Evolutionary conservation across 2,113 vertebrate genomes (phyloP).

Genomic region (Macaca fascicularis): DNA sequence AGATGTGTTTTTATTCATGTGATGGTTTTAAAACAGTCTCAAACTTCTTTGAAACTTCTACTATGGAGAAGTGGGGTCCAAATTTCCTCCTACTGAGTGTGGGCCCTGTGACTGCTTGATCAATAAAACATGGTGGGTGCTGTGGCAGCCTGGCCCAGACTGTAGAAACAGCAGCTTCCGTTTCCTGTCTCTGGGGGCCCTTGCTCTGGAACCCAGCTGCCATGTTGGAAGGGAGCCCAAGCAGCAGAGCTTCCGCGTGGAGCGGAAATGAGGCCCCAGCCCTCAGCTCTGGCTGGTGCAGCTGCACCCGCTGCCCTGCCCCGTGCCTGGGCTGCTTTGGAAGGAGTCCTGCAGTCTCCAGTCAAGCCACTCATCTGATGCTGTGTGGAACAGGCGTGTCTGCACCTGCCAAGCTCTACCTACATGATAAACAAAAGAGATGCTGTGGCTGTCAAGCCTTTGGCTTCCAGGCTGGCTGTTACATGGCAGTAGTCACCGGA

Average conservation of each 20-base stretch:
- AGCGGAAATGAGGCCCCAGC: fast-evolving
- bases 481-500: fast-evolving
- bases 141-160: fast-evolving
- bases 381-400: not conserved
- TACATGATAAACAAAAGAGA: not conserved
- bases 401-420: not conserved
- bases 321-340: fast-evolving
- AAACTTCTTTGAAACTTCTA: not conserved
- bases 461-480: not conserved
- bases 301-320: fast-evolving
- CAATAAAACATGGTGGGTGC: too few species aligned
- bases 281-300: not conserved
- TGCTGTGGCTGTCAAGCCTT: fast-evolving
- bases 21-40: not conserved
- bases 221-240: not conserved
- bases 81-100: not conserved
- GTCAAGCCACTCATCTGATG: not conserved
- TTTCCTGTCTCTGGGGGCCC: not conserved
- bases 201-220: not conserved
- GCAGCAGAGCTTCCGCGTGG: fast-evolving
- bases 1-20: not conserved
- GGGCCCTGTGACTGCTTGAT: not conserved
- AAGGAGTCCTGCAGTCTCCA: not conserved
- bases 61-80: too few species aligned
- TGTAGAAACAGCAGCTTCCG: not conserved